These are phyloP conservation scores for Pogonocherus hispidulus DNA, from an alignment of 2,888 invertebrate species.

Conservation along the genomic window DNA sequence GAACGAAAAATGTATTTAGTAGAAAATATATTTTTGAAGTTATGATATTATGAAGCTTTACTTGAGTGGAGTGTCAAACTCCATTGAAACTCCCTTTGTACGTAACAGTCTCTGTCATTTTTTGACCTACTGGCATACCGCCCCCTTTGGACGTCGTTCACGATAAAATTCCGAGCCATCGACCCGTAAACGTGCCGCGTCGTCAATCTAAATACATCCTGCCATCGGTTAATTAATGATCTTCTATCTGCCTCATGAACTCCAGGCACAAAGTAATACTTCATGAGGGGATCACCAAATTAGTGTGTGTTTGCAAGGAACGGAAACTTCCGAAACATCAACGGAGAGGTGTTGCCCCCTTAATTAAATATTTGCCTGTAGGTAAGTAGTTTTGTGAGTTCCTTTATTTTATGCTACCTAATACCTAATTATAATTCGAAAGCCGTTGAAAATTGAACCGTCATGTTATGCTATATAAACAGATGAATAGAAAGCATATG, in stretches of 20 bases:
- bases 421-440: too few species aligned
- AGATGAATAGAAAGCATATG: too few species aligned
- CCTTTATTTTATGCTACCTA: not conserved
- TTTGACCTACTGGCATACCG: too few species aligned
- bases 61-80: too few species aligned
- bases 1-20: too few species aligned
- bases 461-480: too few species aligned
- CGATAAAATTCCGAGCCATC: conserved; percentile 1
- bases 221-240: conserved; percentile 19
- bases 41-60: too few species aligned
- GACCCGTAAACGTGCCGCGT: not conserved
- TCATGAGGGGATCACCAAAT: conserved; percentile 15
- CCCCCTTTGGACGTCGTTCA: too few species aligned
- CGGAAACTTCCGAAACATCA: conserved; percentile 8
- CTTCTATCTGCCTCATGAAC: conserved; percentile 16
- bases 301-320: conserved; percentile 13
- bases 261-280: conserved; percentile 14
- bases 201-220: conserved; percentile 16
- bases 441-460: too few species aligned
- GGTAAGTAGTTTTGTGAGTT: not conserved
- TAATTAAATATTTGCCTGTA: conserved; percentile 5
- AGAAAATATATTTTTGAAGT: too few species aligned
- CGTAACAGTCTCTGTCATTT: too few species aligned
- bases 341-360: not conserved
- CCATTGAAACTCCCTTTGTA: too few species aligned